phyloP scores from a whole-genome alignment of 2,113 vertebrate genomes.

The Heliornis fulica region DNA sequence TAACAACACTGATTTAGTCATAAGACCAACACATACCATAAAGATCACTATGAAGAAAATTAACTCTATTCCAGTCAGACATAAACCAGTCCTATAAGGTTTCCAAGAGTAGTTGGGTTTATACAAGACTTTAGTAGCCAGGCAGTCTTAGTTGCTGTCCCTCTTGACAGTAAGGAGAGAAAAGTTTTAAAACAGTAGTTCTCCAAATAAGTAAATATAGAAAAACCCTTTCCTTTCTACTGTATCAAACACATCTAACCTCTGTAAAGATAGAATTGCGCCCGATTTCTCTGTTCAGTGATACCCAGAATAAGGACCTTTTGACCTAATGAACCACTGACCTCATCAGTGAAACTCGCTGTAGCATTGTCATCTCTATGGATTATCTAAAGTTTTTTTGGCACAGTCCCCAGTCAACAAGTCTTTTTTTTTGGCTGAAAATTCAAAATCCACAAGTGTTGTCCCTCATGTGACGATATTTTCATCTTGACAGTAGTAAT shows the following conservation, averaged over 20 bases:
- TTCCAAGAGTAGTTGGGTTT: neutral
- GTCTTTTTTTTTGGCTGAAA: neutral
- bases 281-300: neutral
- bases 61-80: neutral
- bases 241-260: neutral
- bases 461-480: neutral
- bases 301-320: neutral
- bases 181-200: neutral
- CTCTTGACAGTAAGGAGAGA: neutral
- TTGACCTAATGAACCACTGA: neutral
- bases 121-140: neutral
- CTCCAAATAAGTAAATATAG: neutral
- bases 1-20: neutral
- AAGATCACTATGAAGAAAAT: neutral
- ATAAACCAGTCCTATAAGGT: neutral
- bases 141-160: neutral
- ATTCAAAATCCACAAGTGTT: neutral
- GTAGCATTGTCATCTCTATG: neutral
- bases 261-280: neutral
- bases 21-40: neutral
- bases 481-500: neutral
- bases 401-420: neutral
- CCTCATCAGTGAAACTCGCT: neutral
- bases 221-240: neutral
- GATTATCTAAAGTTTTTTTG: neutral